Base-by-base conservation (phyloP, 1,140 invertebrate species). In the Geopemphigus sp. region DNA sequence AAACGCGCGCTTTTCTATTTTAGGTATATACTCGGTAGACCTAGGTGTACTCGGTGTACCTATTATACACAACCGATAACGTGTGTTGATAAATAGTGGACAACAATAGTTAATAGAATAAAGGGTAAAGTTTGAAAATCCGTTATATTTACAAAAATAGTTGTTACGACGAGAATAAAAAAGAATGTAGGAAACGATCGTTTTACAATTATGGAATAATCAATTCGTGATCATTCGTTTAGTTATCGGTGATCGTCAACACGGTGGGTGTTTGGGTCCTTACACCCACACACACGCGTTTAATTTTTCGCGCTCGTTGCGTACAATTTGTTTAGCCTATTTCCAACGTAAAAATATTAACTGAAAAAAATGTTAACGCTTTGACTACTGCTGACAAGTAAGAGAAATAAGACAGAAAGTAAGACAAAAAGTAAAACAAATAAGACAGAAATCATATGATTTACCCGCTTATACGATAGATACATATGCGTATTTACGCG, bases 71-170 rank as follows among this genome's bases (percentile, higher is more conserved):
- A 68, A 47, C 59, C 59, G 24, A 61, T 47, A 47, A 68, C 45
- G 22, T 15, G 32, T 66, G 11, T 66, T 39, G 63, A 66, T 66
- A 39, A 39, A 66, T 66, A 66, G 19, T 66, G 32, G n/a, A 15
- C 29, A 45, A 45, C 63, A 45, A 66, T 66, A 64, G 29, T 61
- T 22, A 8, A 6, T 29, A 39, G 32, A 39, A 64, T 50, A 50
- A 50, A 17, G 11, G 29, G 29, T 39, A 1, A 29, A 39, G 26
- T 66, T 66, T 39, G 19, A n/a, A 66, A 22, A n/a, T 29, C 32
- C 29, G 39, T 66, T 66, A 32, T 66, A 66, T 66, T 66, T 45
- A 66, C 63, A 29, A 45, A 50, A 66, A 66, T 66, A 66, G 47
- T 66, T n/a, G 63, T 66, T 22, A 5, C 17, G 63, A 39, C 19